Base-by-base conservation (phyloP, 1,140 invertebrate genomes). In the Eueides isabella region DNA sequence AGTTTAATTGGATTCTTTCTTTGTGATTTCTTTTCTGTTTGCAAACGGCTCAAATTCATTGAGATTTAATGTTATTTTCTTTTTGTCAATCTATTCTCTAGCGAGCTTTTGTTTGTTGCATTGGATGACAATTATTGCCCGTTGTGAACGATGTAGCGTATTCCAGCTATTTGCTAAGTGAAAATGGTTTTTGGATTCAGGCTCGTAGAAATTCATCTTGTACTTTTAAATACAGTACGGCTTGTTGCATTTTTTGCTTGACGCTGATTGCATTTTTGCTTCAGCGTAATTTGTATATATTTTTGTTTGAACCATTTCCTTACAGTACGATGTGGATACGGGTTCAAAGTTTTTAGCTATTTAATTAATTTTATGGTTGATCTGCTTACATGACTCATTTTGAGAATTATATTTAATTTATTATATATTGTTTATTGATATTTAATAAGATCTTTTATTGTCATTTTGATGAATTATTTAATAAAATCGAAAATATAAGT, bases 1-100 rank as follows among this genome's bases (percentile, higher is more conserved):
- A 88, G 86, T 90, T 90, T 90, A 88, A 90, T 90, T 90, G 86
- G 82, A 90, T 88, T 90, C 85, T 85, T 86, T 86, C 83, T 69
- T 69, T 69, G 67, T 69, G 44, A 33, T 69, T 61, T 61, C 33
- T 69, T 67, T 31, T 31, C 75, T 80, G 84, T 82, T 84, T 82
- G 77, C 79, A 76, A 87, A 84, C 80, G 83, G 83, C 84, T 85
- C 85, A 86, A 74, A 75, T 80, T 80, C 80, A 85, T 85, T 85
- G 85, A 86, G 63, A 85, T 82, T 88, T 84, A 86, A 87, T 88
- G 82, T 85, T 86, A 72, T 84, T 83, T 77, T 78, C 77, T 71
- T 87, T 80, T 84, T 81, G 79, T 64, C 61, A 74, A 61, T 70
- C 67, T 77, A 72, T 77, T 75, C 48, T 73, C 63, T 31, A 71